Conservation (phyloP, 2,797 vertebrate genomes). For the Molossus molossus region DNA sequence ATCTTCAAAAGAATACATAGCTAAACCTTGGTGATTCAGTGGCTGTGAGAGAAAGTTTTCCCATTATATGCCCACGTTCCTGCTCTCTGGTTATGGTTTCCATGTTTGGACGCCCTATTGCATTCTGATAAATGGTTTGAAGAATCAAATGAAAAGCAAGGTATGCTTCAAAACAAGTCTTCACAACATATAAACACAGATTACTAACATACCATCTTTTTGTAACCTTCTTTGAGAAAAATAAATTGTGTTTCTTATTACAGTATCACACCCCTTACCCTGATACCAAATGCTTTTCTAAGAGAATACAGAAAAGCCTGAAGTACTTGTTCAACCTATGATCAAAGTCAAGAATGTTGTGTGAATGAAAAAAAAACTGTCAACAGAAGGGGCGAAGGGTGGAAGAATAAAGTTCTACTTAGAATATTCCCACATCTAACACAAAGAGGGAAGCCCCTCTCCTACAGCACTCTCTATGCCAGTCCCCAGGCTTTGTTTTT, state of each 20-base stretch:
- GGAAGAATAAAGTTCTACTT: background rate
- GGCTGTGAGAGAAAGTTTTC: background rate
- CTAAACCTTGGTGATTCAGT: background rate
- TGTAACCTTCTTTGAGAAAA: conserved; percentile 39
- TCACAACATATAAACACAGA: background rate
- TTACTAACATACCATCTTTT: background rate
- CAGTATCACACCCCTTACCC: background rate
- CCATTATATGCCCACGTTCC: background rate
- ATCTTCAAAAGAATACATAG: background rate
- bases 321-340: background rate
- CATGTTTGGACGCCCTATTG: background rate
- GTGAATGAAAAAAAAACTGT: conserved; percentile 25
- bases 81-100: background rate
- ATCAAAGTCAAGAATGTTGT: conserved; percentile 53
- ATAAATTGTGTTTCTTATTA: background rate
- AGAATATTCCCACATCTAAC: background rate
- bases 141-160: conserved; percentile 3
- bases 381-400: background rate
- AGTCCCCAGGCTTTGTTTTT: background rate
- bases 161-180: background rate
- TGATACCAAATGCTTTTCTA: background rate
- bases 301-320: conserved; percentile 5
- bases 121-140: background rate
- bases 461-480: background rate
- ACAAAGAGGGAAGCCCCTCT: background rate